Conservation (phyloP, 1,140 invertebrate species). For the Mamestra configurata region DNA sequence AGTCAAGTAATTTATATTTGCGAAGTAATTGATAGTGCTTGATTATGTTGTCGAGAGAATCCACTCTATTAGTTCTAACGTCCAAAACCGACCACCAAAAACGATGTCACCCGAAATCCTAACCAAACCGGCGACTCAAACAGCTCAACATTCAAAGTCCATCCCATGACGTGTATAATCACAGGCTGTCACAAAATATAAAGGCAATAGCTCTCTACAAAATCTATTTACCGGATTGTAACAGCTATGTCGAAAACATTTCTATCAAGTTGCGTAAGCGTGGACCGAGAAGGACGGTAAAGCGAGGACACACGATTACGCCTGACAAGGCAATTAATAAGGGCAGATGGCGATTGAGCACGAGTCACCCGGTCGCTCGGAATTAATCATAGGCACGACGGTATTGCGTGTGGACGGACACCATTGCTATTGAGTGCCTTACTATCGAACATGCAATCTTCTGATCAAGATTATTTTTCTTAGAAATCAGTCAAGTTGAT, state of each 20-base stretch:
- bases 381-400: constrained; percentile 82
- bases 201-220: constrained; percentile 32
- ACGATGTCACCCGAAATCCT: no score
- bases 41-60: no score
- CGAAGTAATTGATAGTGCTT: no score
- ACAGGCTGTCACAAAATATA: constrained; percentile 18
- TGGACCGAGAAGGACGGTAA: constrained; percentile 66
- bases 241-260: constrained; percentile 53
- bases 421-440: constrained; percentile 36
- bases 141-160: neutral
- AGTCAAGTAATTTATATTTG: no score
- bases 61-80: no score
- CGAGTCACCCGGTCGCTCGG: constrained; percentile 83
- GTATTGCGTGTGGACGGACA: constrained; percentile 68
- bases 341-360: constrained; percentile 87
- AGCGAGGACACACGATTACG: constrained; percentile 82
- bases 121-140: neutral
- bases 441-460: neutral
- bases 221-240: constrained; percentile 51
- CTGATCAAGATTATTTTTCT: no score
- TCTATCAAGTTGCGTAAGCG: constrained; percentile 56
- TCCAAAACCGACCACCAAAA: neutral
- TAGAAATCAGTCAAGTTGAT: no score
- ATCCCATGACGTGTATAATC: constrained; percentile 21
- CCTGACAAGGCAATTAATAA: constrained; percentile 87